phyloP scores from a whole-genome alignment of 2,113 vertebrate genomes.

The Psilopsiagon aurifrons region DNA sequence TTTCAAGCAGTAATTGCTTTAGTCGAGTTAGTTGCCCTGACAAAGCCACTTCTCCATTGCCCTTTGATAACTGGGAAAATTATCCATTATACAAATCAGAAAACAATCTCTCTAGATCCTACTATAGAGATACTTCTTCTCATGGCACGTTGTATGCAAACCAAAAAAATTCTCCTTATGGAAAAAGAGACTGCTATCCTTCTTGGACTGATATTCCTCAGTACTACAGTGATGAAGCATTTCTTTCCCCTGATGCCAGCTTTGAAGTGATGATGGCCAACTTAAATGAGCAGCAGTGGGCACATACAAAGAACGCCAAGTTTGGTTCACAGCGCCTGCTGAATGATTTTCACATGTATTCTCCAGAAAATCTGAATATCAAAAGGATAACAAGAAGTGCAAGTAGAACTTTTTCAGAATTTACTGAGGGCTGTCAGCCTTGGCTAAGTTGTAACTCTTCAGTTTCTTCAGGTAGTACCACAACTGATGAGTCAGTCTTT shows the following conservation, averaged over 20 bases:
- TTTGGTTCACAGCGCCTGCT: slow-evolving; percentile 33
- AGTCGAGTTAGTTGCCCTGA: slow-evolving; percentile 44
- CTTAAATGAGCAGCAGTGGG: slow-evolving; percentile 23
- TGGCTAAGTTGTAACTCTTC: slow-evolving; percentile 2
- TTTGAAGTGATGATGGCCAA: slow-evolving; percentile 60
- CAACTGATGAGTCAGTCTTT: slow-evolving; percentile 38
- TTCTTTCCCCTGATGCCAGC: slow-evolving; percentile 54
- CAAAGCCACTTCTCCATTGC: background rate
- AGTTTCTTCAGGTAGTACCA: background rate
- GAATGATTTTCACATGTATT: slow-evolving; percentile 1
- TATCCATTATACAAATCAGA: slow-evolving; percentile 61
- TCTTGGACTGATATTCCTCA: slow-evolving; percentile 56
- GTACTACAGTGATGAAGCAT: slow-evolving; percentile 39
- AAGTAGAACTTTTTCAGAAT: slow-evolving; percentile 28
- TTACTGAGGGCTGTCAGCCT: slow-evolving; percentile 3
- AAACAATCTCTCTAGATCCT: slow-evolving; percentile 58
- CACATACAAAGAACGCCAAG: background rate
- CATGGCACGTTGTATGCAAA: slow-evolving; percentile 41
- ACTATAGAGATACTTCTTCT: slow-evolving; percentile 48
- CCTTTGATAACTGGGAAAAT: slow-evolving; percentile 73
- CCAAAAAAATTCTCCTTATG: slow-evolving; percentile 37
- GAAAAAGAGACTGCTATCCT: slow-evolving; percentile 47
- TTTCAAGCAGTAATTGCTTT: slow-evolving; percentile 35
- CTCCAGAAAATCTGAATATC: slow-evolving; percentile 21
- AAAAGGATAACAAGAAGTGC: slow-evolving; percentile 26